Percentiles rank a stretch among this genome's conserved stretches.
Conservation (phyloP, 1,140 invertebrate species). For the Trinorchestia longiramus region DNA sequence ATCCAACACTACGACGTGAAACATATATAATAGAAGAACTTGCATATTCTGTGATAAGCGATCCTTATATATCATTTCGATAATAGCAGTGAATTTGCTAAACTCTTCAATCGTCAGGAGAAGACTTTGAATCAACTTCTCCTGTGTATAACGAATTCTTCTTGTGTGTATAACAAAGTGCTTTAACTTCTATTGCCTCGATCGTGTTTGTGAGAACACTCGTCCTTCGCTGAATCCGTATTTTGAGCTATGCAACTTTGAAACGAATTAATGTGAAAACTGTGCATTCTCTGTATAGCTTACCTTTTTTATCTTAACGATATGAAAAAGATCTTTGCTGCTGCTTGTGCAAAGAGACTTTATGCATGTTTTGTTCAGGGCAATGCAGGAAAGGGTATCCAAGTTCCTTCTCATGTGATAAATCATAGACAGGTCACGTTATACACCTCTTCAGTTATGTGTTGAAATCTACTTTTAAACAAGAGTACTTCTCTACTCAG, state of each 20-base stretch:
- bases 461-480: not conserved
- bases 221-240: not conserved
- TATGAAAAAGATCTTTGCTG: not conserved
- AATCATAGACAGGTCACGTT: not conserved
- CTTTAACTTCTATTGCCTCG: not conserved
- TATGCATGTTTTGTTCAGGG: not conserved
- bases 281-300: not conserved
- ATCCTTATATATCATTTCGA: not conserved
- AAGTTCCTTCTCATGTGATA: not conserved
- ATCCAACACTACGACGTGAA: not conserved
- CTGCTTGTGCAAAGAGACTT: not conserved
- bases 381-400: not conserved
- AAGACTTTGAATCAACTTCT: not conserved
- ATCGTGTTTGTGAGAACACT: not conserved
- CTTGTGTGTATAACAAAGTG: slow-evolving; percentile 6
- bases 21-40: not conserved
- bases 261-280: not conserved
- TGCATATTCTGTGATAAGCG: not conserved
- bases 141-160: not conserved
- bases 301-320: not conserved
- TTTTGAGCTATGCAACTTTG: not conserved
- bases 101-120: not conserved
- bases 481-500: not conserved
- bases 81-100: not conserved
- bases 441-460: not conserved